Evolutionary conservation across 2,888 invertebrate genomes (phyloP).

Genomic region (Heliconius erato): DNA sequence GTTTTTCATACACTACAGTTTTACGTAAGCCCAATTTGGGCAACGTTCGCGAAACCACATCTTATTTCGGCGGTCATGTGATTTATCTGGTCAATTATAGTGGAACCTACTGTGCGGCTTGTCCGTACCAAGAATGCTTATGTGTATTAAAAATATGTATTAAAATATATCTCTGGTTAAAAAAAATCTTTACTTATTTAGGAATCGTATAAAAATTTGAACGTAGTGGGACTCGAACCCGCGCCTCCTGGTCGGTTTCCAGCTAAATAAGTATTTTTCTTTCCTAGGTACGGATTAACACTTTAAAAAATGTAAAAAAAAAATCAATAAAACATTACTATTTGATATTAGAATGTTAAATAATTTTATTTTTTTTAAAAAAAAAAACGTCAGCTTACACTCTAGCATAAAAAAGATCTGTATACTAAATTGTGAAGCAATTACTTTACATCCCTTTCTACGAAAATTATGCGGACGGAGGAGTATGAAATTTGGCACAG

Average conservation of each 20-base stretch:
- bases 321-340: too few species aligned
- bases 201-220: too few species aligned
- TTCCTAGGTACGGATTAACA: too few species aligned
- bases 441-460: background rate
- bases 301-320: background rate
- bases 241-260: too few species aligned
- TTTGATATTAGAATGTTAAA: too few species aligned
- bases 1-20: slow-evolving; percentile 38
- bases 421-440: background rate
- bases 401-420: background rate
- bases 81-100: slow-evolving; percentile 80
- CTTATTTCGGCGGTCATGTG: slow-evolving; percentile 74
- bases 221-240: too few species aligned
- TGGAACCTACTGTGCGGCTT: slow-evolving; percentile 64
- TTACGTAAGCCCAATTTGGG: slow-evolving; percentile 46
- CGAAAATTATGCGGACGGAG: background rate
- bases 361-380: background rate
- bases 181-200: background rate
- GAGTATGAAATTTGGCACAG: background rate
- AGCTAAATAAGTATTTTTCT: too few species aligned
- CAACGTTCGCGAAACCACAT: slow-evolving; percentile 55
- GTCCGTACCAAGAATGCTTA: slow-evolving; percentile 49
- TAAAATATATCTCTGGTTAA: slow-evolving; percentile 32
- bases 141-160: slow-evolving; percentile 42
- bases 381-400: background rate